Evolutionary conservation across 1,140 invertebrate species (phyloP).

Genomic region (Bombus haemorrhoidalis): DNA sequence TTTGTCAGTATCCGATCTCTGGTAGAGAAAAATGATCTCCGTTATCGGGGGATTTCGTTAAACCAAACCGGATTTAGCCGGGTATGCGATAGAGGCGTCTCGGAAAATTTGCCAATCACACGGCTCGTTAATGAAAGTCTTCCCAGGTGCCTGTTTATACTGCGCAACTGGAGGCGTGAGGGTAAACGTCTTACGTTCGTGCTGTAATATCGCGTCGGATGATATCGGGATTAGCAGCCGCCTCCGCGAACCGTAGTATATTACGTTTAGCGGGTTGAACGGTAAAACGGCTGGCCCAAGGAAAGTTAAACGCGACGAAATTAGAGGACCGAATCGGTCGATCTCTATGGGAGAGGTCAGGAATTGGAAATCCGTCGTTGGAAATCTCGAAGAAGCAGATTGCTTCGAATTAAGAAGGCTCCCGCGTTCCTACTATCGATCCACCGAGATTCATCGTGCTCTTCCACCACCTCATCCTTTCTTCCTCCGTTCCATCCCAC

Average conservation of each 20-base stretch:
- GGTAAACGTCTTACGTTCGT: slow-evolving; percentile 41
- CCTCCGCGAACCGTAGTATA: background rate
- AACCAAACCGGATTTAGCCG: slow-evolving; percentile 26
- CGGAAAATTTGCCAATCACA: slow-evolving; percentile 51
- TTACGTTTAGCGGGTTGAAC: slow-evolving; percentile 32
- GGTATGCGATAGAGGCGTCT: background rate
- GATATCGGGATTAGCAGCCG: slow-evolving; percentile 39
- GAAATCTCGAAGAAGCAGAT: slow-evolving; percentile 15
- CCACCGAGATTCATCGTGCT: slow-evolving; percentile 7
- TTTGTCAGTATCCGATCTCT: background rate
- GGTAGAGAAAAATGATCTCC: background rate
- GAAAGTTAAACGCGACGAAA: slow-evolving; percentile 43
- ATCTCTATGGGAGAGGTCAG: background rate
- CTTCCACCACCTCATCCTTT: background rate
- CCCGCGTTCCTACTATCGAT: background rate
- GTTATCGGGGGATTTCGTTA: slow-evolving; percentile 19
- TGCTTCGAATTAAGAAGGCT: slow-evolving; percentile 1
- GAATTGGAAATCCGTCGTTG: slow-evolving; percentile 34
- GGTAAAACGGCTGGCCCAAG: background rate
- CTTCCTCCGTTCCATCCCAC: background rate
- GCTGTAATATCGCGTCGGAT: slow-evolving; percentile 42
- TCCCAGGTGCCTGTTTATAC: slow-evolving; percentile 16
- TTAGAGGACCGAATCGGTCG: slow-evolving; percentile 20
- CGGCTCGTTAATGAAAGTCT: slow-evolving; percentile 42
- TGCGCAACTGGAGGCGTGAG: slow-evolving; percentile 9